These are phyloP conservation scores for Alca torda DNA, from an alignment of 2,797 vertebrate species.

Conservation along the genomic window DNA sequence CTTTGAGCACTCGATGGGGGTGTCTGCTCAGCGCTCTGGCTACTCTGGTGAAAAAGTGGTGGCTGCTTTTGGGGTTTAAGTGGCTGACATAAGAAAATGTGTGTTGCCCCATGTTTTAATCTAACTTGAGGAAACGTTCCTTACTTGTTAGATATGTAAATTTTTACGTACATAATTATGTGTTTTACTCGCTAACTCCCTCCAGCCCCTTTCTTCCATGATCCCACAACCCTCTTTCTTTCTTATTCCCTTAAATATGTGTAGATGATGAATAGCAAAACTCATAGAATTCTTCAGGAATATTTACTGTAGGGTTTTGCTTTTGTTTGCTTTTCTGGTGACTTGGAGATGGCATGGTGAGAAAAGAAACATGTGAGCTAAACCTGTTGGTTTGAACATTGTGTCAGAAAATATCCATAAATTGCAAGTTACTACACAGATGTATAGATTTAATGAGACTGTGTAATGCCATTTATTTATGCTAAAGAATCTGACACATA, in stretches of 20 bases:
- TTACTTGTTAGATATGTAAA: not conserved
- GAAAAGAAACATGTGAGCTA: constrained; percentile 73
- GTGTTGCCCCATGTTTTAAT: not conserved
- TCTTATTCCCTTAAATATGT: not conserved
- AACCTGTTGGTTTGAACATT: constrained; percentile 74
- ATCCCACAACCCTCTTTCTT: not conserved
- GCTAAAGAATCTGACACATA: constrained; percentile 71
- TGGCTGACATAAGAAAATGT: not conserved
- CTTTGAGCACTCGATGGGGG: not conserved
- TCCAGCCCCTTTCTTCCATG: not conserved
- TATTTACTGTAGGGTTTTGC: constrained; percentile 66
- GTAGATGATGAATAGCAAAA: constrained; percentile 56
- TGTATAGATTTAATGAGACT: constrained; percentile 77
- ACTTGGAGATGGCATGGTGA: constrained; percentile 68
- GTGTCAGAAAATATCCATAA: constrained; percentile 73
- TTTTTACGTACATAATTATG: not conserved
- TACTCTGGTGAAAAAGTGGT: not conserved
- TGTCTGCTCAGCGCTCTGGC: not conserved
- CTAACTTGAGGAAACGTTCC: not conserved
- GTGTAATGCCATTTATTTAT: constrained; percentile 74
- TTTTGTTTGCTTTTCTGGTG: constrained; percentile 74
- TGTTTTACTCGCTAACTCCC: not conserved
- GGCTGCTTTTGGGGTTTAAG: not conserved
- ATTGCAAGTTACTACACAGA: constrained; percentile 74
- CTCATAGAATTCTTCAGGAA: constrained; percentile 47